Percentiles rank a stretch among this genome's conserved stretches.
Evolutionary conservation across 2,113 vertebrate species (phyloP).

Genomic region (Ceuthmochares aereus): DNA sequence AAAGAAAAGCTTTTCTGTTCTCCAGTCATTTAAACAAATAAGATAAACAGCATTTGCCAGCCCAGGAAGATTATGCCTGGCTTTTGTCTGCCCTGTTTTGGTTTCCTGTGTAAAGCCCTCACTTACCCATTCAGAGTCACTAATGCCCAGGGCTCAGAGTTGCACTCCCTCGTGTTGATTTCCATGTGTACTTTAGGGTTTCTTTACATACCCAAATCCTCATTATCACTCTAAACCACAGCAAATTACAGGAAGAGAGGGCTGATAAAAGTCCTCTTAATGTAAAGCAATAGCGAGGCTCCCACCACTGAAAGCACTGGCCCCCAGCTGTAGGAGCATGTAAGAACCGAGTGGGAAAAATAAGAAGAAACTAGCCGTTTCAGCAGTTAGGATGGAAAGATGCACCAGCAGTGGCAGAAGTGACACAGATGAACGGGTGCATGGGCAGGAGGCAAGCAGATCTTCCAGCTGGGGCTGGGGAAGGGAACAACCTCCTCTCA

Average conservation of each 20-base stretch:
- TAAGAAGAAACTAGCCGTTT: neutral
- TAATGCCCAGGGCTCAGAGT: slow-evolving; percentile 26
- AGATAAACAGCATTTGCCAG: slow-evolving; percentile 46
- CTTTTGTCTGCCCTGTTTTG: slow-evolving; percentile 29
- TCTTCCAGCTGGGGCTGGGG: neutral
- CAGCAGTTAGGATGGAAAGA: neutral
- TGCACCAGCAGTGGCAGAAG: neutral
- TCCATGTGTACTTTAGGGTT: slow-evolving; percentile 31
- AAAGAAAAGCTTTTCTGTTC: slow-evolving; percentile 40
- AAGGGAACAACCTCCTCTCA: neutral
- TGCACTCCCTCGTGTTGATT: slow-evolving; percentile 4
- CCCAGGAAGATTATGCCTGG: slow-evolving; percentile 27
- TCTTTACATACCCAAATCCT: slow-evolving; percentile 58
- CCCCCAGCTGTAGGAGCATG: neutral
- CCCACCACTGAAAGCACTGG: neutral
- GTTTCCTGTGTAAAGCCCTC: slow-evolving; percentile 18
- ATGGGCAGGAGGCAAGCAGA: neutral
- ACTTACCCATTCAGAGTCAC: neutral
- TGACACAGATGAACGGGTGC: neutral
- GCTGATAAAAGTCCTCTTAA: slow-evolving; percentile 3
- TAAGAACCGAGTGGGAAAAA: neutral
- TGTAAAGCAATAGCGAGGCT: neutral
- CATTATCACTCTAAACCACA: slow-evolving; percentile 26
- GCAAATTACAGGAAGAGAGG: slow-evolving; percentile 1
- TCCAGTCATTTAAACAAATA: slow-evolving; percentile 44